Base-by-base conservation (phyloP, 1,140 invertebrate species). In the Ips typographus region DNA sequence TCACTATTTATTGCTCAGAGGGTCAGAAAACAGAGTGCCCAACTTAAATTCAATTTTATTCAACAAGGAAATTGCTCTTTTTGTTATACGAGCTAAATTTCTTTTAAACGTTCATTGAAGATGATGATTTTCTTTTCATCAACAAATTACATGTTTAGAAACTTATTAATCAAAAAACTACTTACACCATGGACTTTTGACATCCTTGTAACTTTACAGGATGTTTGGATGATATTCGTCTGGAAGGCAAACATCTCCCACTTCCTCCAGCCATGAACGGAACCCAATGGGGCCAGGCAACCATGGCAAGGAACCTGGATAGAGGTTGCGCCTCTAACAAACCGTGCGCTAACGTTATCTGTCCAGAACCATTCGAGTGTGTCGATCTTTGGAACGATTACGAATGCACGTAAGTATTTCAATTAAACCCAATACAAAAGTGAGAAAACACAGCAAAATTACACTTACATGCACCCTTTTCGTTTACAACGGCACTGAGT, bases 341-440 rank as follows among this genome's bases (percentile, higher is more conserved):
- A 77, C 94, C 95, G 37, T 98, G 96, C 79, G 89, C 91, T 55
- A 94, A 94, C 79, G 92, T 95, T 44, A 91, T 92, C 71, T 98
- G 96, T 79, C 90, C 91, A 0, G 90, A 92, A 75, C 93, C 94
- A n/a, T 95, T 96, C 80, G 92, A 95, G 73, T 99, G 97, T 82
- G 91, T 95, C 41, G 95, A 98, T 82, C 86, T 98, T 0, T 99
- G 96, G 96, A 95, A 94, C 81, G 91, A 94, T 82, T 94, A 95
- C 76, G 95, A 98, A 77, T 99, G 96, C 94, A 95, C 94, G 95
- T 98, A 84, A 91, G 93, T 90, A 77, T 49, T 44, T 41, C 8
- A 38, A 53, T 58, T 66, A 43, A 59, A n/a, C 37, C 8, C 37
- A 55, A 55, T 55, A 22, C 22, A 22, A 22, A 22, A 22, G 22